phyloP scores from a whole-genome alignment of 2,888 invertebrate genomes.

The Mythimna pallens region DNA sequence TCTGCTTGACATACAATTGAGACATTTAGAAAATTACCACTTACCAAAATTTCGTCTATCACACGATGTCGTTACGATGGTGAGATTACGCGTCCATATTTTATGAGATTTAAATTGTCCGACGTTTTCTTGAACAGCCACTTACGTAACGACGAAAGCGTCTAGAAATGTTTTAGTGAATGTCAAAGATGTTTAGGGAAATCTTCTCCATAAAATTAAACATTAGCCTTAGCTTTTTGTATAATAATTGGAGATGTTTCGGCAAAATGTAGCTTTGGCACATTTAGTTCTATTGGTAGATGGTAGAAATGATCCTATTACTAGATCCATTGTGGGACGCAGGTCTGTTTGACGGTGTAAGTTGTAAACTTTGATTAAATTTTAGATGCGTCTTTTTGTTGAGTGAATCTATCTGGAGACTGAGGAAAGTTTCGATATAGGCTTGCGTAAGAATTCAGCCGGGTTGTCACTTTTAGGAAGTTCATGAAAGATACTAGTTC shows the following conservation, averaged over 20 bases:
- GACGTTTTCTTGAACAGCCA: constrained; percentile 34
- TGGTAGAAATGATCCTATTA: constrained; percentile 80
- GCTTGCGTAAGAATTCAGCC: background rate
- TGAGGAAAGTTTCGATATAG: constrained; percentile 5
- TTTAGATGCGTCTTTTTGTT: constrained; percentile 35
- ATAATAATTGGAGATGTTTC: constrained; percentile 73
- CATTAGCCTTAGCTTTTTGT: constrained; percentile 59
- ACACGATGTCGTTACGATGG: constrained; percentile 40
- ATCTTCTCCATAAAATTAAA: constrained; percentile 70
- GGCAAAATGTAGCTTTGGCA: constrained; percentile 71
- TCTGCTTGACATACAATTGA: constrained; percentile 24
- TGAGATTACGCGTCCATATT: constrained; percentile 48
- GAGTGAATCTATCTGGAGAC: background rate
- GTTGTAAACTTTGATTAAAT: constrained; percentile 62
- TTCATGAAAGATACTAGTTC: background rate
- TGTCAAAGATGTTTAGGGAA: constrained; percentile 45
- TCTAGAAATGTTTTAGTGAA: constrained; percentile 33
- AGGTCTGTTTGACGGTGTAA: constrained; percentile 68
- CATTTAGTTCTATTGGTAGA: constrained; percentile 74
- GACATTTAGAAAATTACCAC: constrained; percentile 41
- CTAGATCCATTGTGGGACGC: constrained; percentile 74
- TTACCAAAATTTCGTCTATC: constrained; percentile 28
- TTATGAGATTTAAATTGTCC: constrained; percentile 56
- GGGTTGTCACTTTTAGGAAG: background rate
- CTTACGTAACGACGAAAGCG: constrained; percentile 33